Percentiles rank a stretch among this genome's conserved stretches.
phyloP scores from a whole-genome alignment of 2,797 vertebrate genomes.

The Morus bassanus region DNA sequence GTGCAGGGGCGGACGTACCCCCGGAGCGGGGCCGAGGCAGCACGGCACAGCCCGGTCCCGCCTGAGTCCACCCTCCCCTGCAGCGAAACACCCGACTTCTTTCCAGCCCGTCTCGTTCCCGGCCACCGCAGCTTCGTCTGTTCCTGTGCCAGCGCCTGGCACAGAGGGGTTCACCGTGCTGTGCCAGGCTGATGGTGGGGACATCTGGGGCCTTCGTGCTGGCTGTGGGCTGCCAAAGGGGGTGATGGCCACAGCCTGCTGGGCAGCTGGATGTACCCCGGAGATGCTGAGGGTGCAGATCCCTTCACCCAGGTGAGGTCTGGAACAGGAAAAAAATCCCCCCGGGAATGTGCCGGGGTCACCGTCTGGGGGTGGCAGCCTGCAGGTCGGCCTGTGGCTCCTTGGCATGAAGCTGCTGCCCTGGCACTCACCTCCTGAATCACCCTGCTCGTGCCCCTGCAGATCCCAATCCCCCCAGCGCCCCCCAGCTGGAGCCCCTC shows the following conservation, averaged over 20 bases:
- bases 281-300: background rate
- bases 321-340: background rate
- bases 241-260: background rate
- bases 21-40: background rate
- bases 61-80: background rate
- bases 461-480: background rate
- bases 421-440: rapidly evolving
- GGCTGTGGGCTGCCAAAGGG: background rate
- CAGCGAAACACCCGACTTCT: background rate
- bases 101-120: background rate
- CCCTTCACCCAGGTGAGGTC: background rate
- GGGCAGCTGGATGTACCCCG: background rate
- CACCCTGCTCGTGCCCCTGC: rapidly evolving
- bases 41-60: background rate
- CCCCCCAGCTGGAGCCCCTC: background rate
- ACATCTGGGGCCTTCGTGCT: background rate
- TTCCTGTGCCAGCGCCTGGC: slow-evolving; percentile 12
- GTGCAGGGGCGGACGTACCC: background rate
- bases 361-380: background rate
- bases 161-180: background rate
- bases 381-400: rapidly evolving
- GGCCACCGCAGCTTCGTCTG: background rate
- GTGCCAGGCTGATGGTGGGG: rapidly evolving
- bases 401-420: background rate
- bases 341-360: rapidly evolving